Evolutionary conservation across 2,797 vertebrate species (phyloP), one percentile per base, ranked within the genome.

Genomic region (Parambassis ranga): DNA sequence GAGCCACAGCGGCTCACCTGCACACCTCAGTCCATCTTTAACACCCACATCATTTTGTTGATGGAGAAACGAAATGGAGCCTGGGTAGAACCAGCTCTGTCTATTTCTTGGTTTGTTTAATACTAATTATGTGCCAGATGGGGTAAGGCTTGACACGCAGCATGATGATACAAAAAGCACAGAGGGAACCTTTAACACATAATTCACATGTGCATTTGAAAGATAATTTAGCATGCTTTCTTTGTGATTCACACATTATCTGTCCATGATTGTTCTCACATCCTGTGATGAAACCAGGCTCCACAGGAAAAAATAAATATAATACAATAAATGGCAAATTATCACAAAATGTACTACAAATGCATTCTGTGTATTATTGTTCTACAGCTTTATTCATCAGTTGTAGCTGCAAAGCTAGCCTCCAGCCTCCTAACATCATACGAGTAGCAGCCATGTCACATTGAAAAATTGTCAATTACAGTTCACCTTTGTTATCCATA

Each of bases 41-140:
- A 71, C 64, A 76, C 22, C 51, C n/a, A 23, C 8, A n/a, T 26
- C 23, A 10, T n/a, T 27, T 23, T 30, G 37, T 20, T 53, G 41
- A 75, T 32, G 41, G 55, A 53, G 42, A 43, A 30, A 67, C 30
- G 36, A n/a, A n/a, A 58, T 59, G 32, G 46, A 39, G 24, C 37
- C 13, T n/a, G 18, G 28, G 16, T 44, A 53, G 55, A 61, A 70
- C 14, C 7, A 38, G 35, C 26, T 2, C 30, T 37, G 5, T 2
- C 10, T 27, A 9, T 52, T 70, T 72, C 65, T 73, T 23, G 72
- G 44, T 57, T 72, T 77, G 69, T 72, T 72, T 77, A 30, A 68
- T 63, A 9, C 37, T 24, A 52, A 74, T 65, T 57, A 52, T 23
- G 22, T 52, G 36, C 35, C 55, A 65, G 64, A 78, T 43, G 56